Conservation (phyloP, 2,797 vertebrate species). For the Falco naumanni region DNA sequence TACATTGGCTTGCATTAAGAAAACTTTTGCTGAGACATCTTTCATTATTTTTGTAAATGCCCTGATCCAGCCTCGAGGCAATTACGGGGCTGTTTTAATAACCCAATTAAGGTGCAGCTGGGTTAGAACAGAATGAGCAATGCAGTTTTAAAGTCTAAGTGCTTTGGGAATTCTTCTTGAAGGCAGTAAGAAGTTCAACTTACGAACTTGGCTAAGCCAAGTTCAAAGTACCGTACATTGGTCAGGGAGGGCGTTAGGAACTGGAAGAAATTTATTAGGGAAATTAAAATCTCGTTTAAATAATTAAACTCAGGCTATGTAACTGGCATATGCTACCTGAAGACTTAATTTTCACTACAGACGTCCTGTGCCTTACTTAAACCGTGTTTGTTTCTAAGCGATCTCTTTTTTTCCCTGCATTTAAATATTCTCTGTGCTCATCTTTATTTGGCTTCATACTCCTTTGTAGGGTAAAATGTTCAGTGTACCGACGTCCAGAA, state of each 20-base stretch:
- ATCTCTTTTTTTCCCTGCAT: not conserved
- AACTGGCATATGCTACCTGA: not conserved
- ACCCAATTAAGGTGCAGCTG: slow-evolving; percentile 34
- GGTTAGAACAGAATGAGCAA: slow-evolving; percentile 20
- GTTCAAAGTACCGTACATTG: not conserved
- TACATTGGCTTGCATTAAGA: not conserved
- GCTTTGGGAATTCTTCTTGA: slow-evolving; percentile 33
- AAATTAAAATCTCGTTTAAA: slow-evolving; percentile 21
- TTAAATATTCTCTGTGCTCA: not conserved
- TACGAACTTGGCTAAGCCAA: not conserved
- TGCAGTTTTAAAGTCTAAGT: not conserved
- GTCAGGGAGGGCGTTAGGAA: not conserved
- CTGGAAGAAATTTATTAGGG: not conserved
- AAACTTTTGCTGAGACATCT: slow-evolving; percentile 18
- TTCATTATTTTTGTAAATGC: slow-evolving; percentile 27
- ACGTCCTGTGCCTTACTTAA: not conserved
- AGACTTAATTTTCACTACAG: not conserved
- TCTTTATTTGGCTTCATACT: slow-evolving; percentile 19
- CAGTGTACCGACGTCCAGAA: not conserved
- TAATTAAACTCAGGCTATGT: not conserved
- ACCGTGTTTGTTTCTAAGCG: not conserved
- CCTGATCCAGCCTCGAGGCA: not conserved
- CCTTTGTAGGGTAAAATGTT: not conserved
- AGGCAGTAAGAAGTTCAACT: not conserved
- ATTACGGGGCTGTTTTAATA: not conserved